These are phyloP conservation scores for Octomys mimax DNA, from an alignment of 2,797 vertebrate species.

Conservation along the genomic window DNA sequence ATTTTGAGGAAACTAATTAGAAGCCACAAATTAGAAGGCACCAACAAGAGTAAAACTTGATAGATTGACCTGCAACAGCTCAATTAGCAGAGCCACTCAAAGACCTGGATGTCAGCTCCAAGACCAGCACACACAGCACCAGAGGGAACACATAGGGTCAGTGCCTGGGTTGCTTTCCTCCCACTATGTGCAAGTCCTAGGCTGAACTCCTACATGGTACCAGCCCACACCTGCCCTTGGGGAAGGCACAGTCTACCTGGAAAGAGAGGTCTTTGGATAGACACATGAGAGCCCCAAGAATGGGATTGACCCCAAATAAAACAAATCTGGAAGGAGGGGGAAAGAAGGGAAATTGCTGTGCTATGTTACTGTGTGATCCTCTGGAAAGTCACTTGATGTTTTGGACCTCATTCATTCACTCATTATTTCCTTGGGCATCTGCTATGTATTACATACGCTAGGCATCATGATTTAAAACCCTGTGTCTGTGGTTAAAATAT, in stretches of 20 bases:
- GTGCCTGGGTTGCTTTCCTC: neutral
- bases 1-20: slow-evolving; percentile 27
- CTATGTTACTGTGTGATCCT: neutral
- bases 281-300: neutral
- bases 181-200: neutral
- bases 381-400: neutral
- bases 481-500: neutral
- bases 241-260: neutral
- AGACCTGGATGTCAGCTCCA: neutral
- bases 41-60: neutral
- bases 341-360: neutral
- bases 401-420: neutral
- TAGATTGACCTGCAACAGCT: neutral
- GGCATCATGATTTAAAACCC: neutral
- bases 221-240: neutral
- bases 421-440: neutral
- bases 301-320: neutral
- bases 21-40: slow-evolving; percentile 16
- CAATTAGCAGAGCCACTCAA: neutral
- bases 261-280: neutral
- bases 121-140: neutral
- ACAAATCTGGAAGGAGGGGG: neutral
- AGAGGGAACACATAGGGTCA: too few species aligned
- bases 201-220: neutral
- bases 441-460: neutral